Percentiles rank a stretch among this genome's conserved stretches.
Conservation (phyloP, 37 sponge, comb jelly and placozoan genomes). For the Beroe ovata region DNA sequence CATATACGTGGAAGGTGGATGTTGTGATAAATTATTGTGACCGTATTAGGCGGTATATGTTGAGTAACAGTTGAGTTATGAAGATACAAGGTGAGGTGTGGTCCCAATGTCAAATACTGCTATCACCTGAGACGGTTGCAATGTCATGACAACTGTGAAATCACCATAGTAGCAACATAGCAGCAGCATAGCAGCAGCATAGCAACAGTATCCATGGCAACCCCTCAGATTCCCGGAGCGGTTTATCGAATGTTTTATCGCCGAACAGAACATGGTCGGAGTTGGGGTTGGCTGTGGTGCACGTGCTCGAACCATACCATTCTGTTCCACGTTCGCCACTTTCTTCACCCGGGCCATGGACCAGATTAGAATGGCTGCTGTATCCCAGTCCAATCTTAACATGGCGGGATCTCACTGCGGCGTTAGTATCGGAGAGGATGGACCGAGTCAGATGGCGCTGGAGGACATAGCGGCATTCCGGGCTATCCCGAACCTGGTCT, state of each 20-base stretch:
- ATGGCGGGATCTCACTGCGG: slow-evolving; percentile 89
- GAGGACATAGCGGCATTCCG: slow-evolving; percentile 97
- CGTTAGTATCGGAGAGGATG: slow-evolving; percentile 89
- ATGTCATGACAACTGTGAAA: too few relatives aligned
- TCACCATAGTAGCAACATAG: too few relatives aligned
- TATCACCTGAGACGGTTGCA: too few relatives aligned
- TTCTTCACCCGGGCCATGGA: slow-evolving; percentile 98
- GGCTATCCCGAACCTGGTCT: slow-evolving; percentile 79
- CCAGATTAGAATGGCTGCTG: slow-evolving; percentile 99
- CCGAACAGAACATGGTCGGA: slow-evolving; percentile 96
- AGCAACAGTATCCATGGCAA: too few relatives aligned
- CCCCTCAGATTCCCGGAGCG: slow-evolving; percentile 81
- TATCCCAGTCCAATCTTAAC: slow-evolving; percentile 88
- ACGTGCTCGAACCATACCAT: slow-evolving; percentile 84
- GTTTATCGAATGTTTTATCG: slow-evolving; percentile 96
- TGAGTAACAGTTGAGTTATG: too few relatives aligned
- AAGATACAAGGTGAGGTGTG: too few relatives aligned
- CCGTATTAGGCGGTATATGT: too few relatives aligned
- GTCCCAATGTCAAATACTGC: too few relatives aligned
- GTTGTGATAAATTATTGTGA: too few relatives aligned
- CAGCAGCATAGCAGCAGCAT: too few relatives aligned
- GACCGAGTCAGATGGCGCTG: slow-evolving; percentile 98
- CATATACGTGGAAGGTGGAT: too few relatives aligned
- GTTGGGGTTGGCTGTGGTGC: slow-evolving; percentile 90
- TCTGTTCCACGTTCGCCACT: slow-evolving; percentile 91